Conservation (phyloP, 2,888 invertebrate species). For the Lepidochitona cinerea region DNA sequence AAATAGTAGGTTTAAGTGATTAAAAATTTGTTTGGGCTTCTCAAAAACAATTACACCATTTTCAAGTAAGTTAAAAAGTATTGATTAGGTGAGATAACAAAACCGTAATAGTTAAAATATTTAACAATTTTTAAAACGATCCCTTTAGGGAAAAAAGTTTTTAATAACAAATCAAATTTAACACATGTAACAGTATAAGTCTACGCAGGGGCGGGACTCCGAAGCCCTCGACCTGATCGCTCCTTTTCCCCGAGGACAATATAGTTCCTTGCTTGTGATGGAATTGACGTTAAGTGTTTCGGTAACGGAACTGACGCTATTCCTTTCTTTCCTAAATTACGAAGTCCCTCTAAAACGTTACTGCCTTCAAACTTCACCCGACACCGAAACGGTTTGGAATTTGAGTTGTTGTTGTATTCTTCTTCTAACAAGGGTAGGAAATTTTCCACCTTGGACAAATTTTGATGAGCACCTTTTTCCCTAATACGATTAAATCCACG, state of each 20-base stretch:
- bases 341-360: conserved; percentile 55
- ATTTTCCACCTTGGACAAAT: background rate
- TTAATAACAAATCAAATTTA: too few species aligned
- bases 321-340: conserved; percentile 48
- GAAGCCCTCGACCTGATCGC: conserved; percentile 12
- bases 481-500: conserved; percentile 21
- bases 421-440: background rate
- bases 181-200: too few species aligned
- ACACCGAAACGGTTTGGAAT: conserved; percentile 36
- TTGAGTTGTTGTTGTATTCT: background rate
- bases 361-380: conserved; percentile 53
- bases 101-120: too few species aligned
- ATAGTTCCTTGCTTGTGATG: conserved; percentile 47
- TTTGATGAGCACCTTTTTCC: background rate
- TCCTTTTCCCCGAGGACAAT: conserved; percentile 37
- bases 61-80: too few species aligned
- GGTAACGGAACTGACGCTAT: conserved; percentile 51
- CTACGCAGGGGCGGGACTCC: conserved; percentile 48
- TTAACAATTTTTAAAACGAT: too few species aligned
- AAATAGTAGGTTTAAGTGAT: too few species aligned
- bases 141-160: too few species aligned
- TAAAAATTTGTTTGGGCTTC: too few species aligned
- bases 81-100: too few species aligned
- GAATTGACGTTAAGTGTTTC: conserved; percentile 46
- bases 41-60: too few species aligned